These are phyloP conservation scores for Camponotus pennsylvanicus DNA, from an alignment of 1,140 invertebrate genomes.

Conservation along the genomic window DNA sequence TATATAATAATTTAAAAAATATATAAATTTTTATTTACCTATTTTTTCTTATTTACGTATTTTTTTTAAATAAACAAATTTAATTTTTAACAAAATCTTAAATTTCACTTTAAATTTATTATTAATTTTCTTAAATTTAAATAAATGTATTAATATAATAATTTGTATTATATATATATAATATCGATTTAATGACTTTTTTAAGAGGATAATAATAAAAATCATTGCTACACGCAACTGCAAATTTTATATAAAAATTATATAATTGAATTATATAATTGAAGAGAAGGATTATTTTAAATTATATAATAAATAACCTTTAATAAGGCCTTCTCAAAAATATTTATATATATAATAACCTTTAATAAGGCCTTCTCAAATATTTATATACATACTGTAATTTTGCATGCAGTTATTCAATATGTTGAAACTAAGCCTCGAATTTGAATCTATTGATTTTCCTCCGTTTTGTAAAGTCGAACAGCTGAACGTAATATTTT, in stretches of 20 bases:
- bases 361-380: not conserved
- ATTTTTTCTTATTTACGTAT: no score
- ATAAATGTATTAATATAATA: no score
- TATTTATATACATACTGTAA: not conserved
- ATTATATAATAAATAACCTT: not conserved
- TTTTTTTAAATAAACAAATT: no score
- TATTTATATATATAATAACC: not conserved
- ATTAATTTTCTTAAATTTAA: no score
- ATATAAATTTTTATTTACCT: no score
- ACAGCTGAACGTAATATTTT: slow-evolving; percentile 45
- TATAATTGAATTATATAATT: not conserved
- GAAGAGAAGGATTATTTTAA: not conserved
- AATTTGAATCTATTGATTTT: slow-evolving; percentile 22
- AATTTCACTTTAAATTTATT: no score
- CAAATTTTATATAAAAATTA: not conserved
- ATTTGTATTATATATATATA: no score
- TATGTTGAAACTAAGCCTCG: not conserved
- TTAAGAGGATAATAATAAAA: not conserved
- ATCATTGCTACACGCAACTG: not conserved
- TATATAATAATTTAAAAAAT: no score
- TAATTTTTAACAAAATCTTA: no score
- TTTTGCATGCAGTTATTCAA: not conserved
- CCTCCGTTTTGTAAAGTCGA: slow-evolving; percentile 13
- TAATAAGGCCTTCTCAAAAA: not conserved
- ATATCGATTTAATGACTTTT: no score